A percentile compares a stretch with the other conserved stretches of the same genome.
phyloP scores from a whole-genome alignment of 2,113 vertebrate species.

The Lichenostomus cassidix region DNA sequence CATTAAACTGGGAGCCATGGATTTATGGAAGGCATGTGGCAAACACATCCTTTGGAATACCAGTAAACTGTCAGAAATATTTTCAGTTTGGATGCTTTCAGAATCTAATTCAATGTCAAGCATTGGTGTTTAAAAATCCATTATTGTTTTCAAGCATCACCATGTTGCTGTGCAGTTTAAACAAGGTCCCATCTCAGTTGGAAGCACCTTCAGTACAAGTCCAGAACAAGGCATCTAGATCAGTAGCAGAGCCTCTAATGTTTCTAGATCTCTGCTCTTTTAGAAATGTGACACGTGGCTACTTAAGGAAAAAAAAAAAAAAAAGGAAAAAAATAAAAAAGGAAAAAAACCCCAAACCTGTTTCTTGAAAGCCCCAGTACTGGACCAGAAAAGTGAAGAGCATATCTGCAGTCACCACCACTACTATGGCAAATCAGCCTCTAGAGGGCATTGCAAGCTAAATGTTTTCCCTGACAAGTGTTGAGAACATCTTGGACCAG shows the following conservation, averaged over 20 bases:
- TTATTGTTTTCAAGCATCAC: not conserved
- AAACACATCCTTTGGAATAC: not conserved
- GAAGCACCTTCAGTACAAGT: not conserved
- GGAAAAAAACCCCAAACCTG: no score
- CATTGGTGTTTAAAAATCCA: not conserved
- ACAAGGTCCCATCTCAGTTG: not conserved
- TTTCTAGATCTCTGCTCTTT: not conserved
- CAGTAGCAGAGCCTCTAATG: not conserved
- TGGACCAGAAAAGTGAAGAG: not conserved
- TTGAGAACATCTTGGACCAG: not conserved
- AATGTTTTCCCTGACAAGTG: not conserved
- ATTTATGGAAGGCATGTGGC: not conserved
- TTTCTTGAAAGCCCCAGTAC: not conserved
- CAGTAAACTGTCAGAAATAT: not conserved
- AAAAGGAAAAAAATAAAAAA: no score
- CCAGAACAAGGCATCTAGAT: not conserved
- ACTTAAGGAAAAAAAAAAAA: no score
- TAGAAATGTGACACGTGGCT: not conserved
- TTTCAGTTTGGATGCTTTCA: not conserved
- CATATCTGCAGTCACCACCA: not conserved
- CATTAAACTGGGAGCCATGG: fast-evolving
- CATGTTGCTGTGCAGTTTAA: not conserved
- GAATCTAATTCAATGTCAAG: not conserved
- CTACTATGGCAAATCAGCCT: conserved; percentile 7
- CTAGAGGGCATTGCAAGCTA: conserved; percentile 66